Base-by-base conservation (phyloP, 2,888 invertebrate species). In the Tortrix viridana region DNA sequence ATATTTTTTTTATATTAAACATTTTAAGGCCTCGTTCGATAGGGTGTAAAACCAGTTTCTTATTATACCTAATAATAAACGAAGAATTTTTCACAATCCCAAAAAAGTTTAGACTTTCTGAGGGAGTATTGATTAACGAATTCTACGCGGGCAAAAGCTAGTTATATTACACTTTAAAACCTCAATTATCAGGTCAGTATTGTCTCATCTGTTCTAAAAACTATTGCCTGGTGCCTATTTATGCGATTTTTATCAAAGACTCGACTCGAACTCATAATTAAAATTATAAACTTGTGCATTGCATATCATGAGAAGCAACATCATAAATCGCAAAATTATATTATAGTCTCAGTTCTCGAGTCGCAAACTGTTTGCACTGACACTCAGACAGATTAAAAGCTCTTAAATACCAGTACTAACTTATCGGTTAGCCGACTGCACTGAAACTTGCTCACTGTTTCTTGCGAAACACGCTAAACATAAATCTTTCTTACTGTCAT, bases 401-500 rank as follows among this genome's bases (percentile, higher is more conserved):
- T 82, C 82, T 84, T 82, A 80, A 86, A 80, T 77, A 84, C 75
- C 74, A 74, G 72, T 70, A 73, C 73, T 73, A 79, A 87, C 81
- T 85, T 86, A 85, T 86, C 82, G 81, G 85, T 79, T 80, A 82
- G 79, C 85, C 79, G 75, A 85, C 82, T 89, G 87, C 88, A 88
- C 77, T 70, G 70, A 77, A 86, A 88, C 82, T 87, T 82, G 58
- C 63, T 69, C 69, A 67, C 69, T 79, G 81, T 83, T 88, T 83
- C 86, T 84, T 84, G 81, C 72, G 79, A 77, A 81, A 84, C 63
- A 53, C 47, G 69, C 59, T 55, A 57, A 66, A 61, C 81, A 82
- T 84, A 89, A 88, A 90, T 91, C 89, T 88, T 86, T 84, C 84
- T 84, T 80, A 84, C 85, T 88, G 89, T 86, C 89, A 85, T 87